These are phyloP conservation scores for Cylindroiulus punctatus DNA, from an alignment of 2,888 invertebrate genomes.

Conservation along the genomic window DNA sequence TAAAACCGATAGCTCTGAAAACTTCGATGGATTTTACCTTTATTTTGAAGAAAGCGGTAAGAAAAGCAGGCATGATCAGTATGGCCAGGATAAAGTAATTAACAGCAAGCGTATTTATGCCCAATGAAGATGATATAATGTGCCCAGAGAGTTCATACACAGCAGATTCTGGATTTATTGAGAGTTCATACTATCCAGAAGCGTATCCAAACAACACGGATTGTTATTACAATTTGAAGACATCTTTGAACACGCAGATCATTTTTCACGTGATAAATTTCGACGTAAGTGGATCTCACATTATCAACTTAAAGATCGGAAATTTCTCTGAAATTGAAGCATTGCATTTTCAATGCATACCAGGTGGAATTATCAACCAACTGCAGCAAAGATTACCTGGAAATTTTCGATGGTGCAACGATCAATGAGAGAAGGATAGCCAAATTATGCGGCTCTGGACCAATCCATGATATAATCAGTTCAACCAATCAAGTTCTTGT, in stretches of 20 bases:
- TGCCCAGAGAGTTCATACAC: neutral
- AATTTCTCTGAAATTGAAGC: neutral
- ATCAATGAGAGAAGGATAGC: neutral
- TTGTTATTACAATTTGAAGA: neutral
- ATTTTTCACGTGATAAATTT: neutral
- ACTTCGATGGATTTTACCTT: neutral
- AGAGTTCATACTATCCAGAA: neutral
- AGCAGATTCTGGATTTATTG: neutral
- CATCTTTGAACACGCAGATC: neutral
- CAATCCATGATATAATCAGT: neutral
- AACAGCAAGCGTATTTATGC: too few species aligned
- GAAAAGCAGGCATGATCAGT: neutral
- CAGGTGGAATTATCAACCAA: neutral
- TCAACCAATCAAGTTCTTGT: neutral
- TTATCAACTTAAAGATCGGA: neutral
- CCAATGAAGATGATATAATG: too few species aligned
- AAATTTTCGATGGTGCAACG: neutral
- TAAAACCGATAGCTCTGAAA: neutral
- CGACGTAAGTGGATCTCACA: neutral
- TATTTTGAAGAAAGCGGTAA: neutral
- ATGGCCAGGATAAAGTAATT: too few species aligned
- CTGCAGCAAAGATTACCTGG: neutral
- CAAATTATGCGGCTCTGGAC: slow-evolving; percentile 12
- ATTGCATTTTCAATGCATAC: neutral
- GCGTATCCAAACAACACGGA: neutral